Evolutionary conservation across 2,888 invertebrate genomes (phyloP), one percentile per base, ranked within the genome.

Genomic region (Synanthedon myopaeformis): DNA sequence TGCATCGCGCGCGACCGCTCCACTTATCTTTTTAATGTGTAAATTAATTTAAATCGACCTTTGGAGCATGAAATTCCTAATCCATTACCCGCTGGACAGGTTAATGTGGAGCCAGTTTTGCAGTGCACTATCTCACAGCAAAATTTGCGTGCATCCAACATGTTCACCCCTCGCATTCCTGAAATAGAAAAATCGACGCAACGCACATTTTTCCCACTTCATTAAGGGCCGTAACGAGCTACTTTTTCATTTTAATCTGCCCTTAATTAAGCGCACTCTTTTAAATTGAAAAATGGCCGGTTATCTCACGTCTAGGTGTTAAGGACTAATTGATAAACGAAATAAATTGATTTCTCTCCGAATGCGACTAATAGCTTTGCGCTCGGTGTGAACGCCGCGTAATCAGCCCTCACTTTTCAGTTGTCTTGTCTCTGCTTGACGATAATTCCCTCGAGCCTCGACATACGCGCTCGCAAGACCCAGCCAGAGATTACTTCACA

Each of bases 41-140:
- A 79, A 82, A 84, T 85, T 83, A 84, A 84, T 84, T 84, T 79
- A 76, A 78, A 78, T 73, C 76, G 75, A 80, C 79, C 78, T 77
- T 78, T 74, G 72, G 63, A 72, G 74, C 75, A 72, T 76, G 74
- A 82, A 80, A 85, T 83, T 79, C 83, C 71, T 74, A 76, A 82
- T 82, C 74, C 81, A 82, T 83, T 84, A 79, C 70, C 42, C 57
- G 56, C 56, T 58, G 62, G 82, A 85, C 83, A 82, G 79, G 70
- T 79, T 82, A 82, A 82, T 82, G 78, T 69, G 70, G 57, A 57
- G 56, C 61, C 58, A 68, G 67, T 64, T 66, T 69, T 65, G 59
- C 64, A 56, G 60, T 63, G 67, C 61, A 72, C 63, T 10, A 41
- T 35, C 64, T 56, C 63, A 61, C 61, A 58, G 72, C 66, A 57